These are phyloP conservation scores for Microtus richardsoni DNA, from an alignment of 2,113 vertebrate genomes.

Conservation along the genomic window DNA sequence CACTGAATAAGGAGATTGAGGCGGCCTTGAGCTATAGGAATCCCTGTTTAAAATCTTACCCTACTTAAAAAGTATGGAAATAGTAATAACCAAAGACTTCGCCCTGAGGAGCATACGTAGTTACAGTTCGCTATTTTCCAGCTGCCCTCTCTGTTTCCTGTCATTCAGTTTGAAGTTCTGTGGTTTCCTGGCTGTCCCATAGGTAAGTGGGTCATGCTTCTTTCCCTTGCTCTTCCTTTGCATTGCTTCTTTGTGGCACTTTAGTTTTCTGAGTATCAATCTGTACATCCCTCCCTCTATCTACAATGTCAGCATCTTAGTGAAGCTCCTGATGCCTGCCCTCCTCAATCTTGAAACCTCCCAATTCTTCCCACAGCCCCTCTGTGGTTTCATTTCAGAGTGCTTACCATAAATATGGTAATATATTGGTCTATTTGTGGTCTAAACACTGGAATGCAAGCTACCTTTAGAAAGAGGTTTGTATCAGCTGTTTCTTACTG, in stretches of 20 bases:
- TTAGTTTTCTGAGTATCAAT: background rate
- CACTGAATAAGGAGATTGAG: background rate
- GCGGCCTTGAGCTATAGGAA: background rate
- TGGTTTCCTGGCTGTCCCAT: background rate
- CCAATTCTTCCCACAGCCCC: background rate
- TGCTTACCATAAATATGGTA: background rate
- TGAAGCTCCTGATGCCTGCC: background rate
- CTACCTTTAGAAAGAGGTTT: background rate
- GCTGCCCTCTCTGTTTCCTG: conserved; percentile 75
- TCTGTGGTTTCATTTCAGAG: background rate
- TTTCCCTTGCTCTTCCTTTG: no score
- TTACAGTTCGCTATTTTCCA: conserved; percentile 71
- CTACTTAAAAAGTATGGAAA: background rate
- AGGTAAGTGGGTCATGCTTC: accelerated
- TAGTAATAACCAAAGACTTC: conserved; percentile 69
- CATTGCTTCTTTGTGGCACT: background rate
- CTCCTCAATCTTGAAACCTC: background rate
- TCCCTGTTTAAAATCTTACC: background rate
- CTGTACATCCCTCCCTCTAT: background rate
- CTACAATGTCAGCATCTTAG: background rate
- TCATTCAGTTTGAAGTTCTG: no score
- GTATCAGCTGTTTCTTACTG: background rate
- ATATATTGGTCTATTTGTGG: background rate
- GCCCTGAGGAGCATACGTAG: conserved; percentile 66
- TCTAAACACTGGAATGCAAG: background rate